Evolutionary conservation across 2,113 vertebrate species (phyloP), one percentile per base, ranked within the genome.

Genomic region (Colossoma macropomum): DNA sequence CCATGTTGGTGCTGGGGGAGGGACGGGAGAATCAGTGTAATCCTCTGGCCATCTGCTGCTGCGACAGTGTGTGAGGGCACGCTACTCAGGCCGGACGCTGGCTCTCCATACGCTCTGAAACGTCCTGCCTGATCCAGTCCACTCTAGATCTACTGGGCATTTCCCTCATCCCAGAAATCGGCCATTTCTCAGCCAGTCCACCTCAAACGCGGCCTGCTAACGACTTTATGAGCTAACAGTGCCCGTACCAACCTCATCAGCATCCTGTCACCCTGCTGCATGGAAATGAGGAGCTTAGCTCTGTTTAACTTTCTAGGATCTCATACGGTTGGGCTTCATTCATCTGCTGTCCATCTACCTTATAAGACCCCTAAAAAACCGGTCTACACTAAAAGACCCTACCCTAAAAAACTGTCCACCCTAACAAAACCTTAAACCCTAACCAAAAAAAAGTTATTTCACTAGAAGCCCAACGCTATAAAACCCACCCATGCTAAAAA

Each of bases 11-110:
- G 60, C 73, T 54, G 80, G 72, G 81, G 84, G 73, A 84, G 79
- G 66, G 84, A 83, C 70, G 81, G 80, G 69, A 60, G 80, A 82
- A 79, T 86, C 84, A 62, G 77, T 89, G 34, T 94, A 93, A 94
- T 93, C 94, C 92, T 48, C 75, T 27, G 77, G 84, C 91, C 94
- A 93, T 94, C 91, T 95, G 92, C 85, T 90, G 90, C 87, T 28
- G 38, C 13, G 41, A 60, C 60, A 82, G 75, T 13, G 76, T 80
- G 66, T 77, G 23, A 25, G 32, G 11, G 25, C 63, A 41, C 32
- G 19, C 30, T 69, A 34, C 41, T 21, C 15, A 0, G 12, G 48
- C 45, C 21, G 12, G 25, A 62, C 52, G 41, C 50, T 50, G 45
- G 34, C 28, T 77, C 23, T 17, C 45, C 34, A 17, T 32, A 52